phyloP scores from a whole-genome alignment of 2,797 vertebrate genomes.

The Girardinus metallicus region DNA sequence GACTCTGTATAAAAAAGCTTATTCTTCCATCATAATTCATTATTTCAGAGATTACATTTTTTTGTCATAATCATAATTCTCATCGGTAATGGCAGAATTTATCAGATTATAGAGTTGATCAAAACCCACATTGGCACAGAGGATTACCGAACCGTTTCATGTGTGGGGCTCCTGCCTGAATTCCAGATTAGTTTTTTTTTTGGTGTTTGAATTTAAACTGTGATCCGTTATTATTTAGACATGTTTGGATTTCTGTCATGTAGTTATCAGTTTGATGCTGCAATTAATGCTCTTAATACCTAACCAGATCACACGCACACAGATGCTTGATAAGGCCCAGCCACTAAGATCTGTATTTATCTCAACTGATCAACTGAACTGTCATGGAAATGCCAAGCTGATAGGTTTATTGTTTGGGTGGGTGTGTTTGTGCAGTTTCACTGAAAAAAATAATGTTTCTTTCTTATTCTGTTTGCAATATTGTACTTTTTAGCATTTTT shows the following conservation, averaged over 20 bases:
- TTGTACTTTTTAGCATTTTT: background rate
- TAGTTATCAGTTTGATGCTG: constrained; percentile 66
- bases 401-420: constrained; percentile 2
- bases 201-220: constrained; percentile 32
- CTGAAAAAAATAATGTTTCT: background rate
- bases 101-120: constrained; percentile 67
- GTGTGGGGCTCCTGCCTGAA: constrained; percentile 46
- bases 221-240: constrained; percentile 75
- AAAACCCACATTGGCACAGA: constrained; percentile 55
- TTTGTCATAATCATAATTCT: constrained; percentile 66
- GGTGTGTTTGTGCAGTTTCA: background rate
- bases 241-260: constrained; percentile 71
- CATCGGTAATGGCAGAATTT: constrained; percentile 51
- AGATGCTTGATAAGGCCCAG: background rate
- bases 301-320: constrained; percentile 16
- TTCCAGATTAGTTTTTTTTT: constrained; percentile 58
- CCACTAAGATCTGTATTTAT: constrained; percentile 38
- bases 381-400: constrained; percentile 4
- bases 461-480: background rate
- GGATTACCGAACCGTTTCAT: constrained; percentile 56
- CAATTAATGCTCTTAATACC: constrained; percentile 70
- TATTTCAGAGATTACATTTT: constrained; percentile 47
- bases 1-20: constrained; percentile 46
- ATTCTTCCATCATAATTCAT: constrained; percentile 50
- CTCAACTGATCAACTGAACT: constrained; percentile 12